These are phyloP conservation scores for Cirrhinus mrigala DNA, from an alignment of 2,797 vertebrate genomes.

Conservation along the genomic window DNA sequence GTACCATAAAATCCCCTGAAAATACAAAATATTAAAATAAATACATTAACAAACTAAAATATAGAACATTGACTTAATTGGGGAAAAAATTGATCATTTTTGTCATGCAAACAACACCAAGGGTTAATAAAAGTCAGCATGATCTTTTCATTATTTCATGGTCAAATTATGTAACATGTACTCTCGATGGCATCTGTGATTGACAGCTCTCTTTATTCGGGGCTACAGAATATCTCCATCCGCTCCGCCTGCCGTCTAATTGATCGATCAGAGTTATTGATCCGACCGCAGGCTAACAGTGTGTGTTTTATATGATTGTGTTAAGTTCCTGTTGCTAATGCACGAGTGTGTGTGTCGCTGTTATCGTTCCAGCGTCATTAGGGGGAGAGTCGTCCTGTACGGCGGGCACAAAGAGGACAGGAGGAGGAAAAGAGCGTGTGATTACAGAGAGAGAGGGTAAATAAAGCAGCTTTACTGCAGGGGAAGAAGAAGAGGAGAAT, in stretches of 20 bases:
- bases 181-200: neutral
- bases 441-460: conserved; percentile 18
- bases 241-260: conserved; percentile 13
- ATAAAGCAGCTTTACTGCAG: neutral
- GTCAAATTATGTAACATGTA: neutral
- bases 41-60: neutral
- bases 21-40: neutral
- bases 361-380: neutral
- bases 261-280: conserved; percentile 20
- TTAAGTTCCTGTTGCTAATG: neutral
- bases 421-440: conserved; percentile 3
- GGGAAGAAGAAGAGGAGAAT: neutral
- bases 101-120: neutral
- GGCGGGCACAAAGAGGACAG: neutral
- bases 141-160: neutral
- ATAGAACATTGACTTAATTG: neutral
- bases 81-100: neutral
- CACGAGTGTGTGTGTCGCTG: neutral
- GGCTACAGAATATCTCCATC: conserved; percentile 4
- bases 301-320: neutral
- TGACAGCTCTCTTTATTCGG: conserved; percentile 26
- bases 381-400: conserved; percentile 2
- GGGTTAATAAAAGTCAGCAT: neutral
- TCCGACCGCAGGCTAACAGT: neutral
- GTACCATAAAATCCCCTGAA: neutral